Evolutionary conservation across 2,888 invertebrate species (phyloP), one percentile per base, ranked within the genome.

Genomic region (Dasysyrphus tricinctus): DNA sequence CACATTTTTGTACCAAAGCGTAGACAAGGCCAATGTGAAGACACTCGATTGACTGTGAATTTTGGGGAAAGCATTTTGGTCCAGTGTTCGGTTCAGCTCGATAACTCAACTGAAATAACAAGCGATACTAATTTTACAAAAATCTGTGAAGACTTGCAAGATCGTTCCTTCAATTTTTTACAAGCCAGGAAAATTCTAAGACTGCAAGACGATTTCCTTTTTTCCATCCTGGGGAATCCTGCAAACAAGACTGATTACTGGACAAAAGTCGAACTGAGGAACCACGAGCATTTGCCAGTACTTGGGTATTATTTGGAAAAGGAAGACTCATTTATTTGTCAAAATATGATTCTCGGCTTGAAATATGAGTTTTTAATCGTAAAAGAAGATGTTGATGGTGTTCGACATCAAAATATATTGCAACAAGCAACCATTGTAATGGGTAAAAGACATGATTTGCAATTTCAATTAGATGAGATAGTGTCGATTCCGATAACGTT

Each of bases 181-280:
- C 88, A 90, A 0, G 61, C 76, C n/a, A 79, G 88, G 32, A 19
- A 83, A 29, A 67, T 86, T 61, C n/a, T 88, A 2, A 8, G 16
- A 1, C 32, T 70, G 0, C 57, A 73, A 44, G 54, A 49, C 5
- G 80, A 88, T n/a, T 61, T 74, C 9, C 88, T 80, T 47, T 73
- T 92, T 32, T 92, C 93, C 0, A 89, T 90, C 54, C 79, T 91
- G 67, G 93, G 93, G 5, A 89, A 89, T 82, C 93, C 93, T 0
- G 70, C 67, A 39, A 90, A 91, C 77, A 72, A 65, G 49, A 61
- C 89, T 3, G 51, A 83, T 3, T 88, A 89, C 32, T 93, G 93
- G 93, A 76, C 89, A 12, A 90, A 89, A 9, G 34, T 92, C 3
- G 82, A 90, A 24, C 75, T 90, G 12, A 82, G 47, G 4, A 89